These are phyloP conservation scores for Eulemur albifrons DNA, from an alignment of 2,797 vertebrate species.

Conservation along the genomic window DNA sequence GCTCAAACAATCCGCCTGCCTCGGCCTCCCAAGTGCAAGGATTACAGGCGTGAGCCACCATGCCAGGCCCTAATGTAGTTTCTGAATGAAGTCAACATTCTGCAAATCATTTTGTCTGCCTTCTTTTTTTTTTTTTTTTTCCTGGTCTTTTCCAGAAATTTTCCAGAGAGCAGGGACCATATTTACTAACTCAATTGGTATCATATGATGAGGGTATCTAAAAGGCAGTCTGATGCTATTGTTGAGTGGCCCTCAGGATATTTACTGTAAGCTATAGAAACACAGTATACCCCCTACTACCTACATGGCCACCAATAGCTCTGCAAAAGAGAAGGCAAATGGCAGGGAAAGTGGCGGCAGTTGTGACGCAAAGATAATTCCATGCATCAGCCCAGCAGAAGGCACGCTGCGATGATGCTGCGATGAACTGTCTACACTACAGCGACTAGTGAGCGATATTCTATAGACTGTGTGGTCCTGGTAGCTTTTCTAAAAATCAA, in stretches of 20 bases:
- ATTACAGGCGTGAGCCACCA: too few relatives aligned
- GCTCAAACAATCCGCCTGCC: too few relatives aligned
- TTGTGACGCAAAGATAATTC: neutral
- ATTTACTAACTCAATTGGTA: neutral
- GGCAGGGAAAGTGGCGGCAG: neutral
- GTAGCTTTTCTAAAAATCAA: neutral
- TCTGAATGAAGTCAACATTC: neutral
- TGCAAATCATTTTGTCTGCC: neutral
- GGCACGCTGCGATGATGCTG: neutral
- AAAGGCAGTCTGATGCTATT: neutral
- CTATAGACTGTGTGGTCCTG: neutral
- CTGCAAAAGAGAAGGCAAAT: neutral
- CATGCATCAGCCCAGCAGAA: neutral
- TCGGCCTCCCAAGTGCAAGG: too few relatives aligned
- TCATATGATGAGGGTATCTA: neutral
- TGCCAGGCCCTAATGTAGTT: neutral
- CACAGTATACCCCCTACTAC: neutral
- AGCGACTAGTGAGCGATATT: neutral
- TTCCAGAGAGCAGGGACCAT: neutral
- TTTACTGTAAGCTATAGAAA: neutral
- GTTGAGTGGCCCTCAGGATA: neutral
- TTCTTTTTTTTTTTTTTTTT: neutral
- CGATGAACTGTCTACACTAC: neutral
- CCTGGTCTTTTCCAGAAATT: neutral
- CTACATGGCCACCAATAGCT: neutral